Percentiles rank a stretch among this genome's conserved stretches.
Conservation (phyloP, 92 coral and sea anemone genomes). For the Heteractis magnifica region DNA sequence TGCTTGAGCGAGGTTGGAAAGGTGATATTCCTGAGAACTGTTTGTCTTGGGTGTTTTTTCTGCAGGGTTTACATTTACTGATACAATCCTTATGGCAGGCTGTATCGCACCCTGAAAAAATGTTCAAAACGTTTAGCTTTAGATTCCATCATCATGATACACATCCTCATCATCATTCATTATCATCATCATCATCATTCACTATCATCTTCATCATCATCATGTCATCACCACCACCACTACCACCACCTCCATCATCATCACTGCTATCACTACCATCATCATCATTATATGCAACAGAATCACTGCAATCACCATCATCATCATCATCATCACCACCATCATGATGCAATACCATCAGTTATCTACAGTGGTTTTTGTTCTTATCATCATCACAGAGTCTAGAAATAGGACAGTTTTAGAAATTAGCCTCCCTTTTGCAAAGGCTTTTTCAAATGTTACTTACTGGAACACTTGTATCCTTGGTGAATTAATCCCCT, state of each 20-base stretch:
- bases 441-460: neutral
- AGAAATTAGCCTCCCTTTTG: neutral
- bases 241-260: neutral
- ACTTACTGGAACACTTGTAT: conserved; percentile 85
- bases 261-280: neutral
- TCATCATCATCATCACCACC: neutral
- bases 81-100: conserved; percentile 90
- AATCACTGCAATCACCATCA: neutral
- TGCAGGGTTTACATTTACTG: conserved; percentile 65
- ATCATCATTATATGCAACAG: too few relatives aligned
- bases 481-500: conserved; percentile 98
- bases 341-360: too few relatives aligned
- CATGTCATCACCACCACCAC: neutral
- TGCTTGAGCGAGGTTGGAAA: conserved; percentile 64
- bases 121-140: too few relatives aligned
- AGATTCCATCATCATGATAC: too few relatives aligned
- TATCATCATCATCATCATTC: too few relatives aligned
- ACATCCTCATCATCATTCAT: too few relatives aligned
- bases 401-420: too few relatives aligned
- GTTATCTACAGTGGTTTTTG: too few relatives aligned
- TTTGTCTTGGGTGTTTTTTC: conserved; percentile 39
- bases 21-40: conserved; percentile 79
- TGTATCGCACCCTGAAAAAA: conserved; percentile 71
- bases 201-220: too few relatives aligned
- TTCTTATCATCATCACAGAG: too few relatives aligned